Evolutionary conservation across 2,888 invertebrate genomes (phyloP), one percentile per base, ranked within the genome.

Genomic region (Danaus chrysippus): DNA sequence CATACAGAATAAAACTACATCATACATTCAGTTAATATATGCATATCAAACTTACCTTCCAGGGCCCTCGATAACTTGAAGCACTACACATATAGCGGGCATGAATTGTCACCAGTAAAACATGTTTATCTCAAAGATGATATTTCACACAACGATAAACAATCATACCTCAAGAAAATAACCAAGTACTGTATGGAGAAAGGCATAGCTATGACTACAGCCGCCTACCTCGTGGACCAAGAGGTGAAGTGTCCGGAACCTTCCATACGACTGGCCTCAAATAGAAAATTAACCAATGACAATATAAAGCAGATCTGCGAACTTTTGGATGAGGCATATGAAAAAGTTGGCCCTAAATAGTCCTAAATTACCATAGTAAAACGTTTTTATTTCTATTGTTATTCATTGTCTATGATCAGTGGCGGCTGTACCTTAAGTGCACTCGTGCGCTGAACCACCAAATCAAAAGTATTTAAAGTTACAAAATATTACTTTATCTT

Each of bases 201-300:
- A 62, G 94, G 94, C 23, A 86, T 97, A 10, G 96, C 96, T 1
- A 76, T 96, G 52, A 92, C 95, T 0, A 88, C 93, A 1, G 93
- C 96, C 0, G 91, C 93, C 3, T 96, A 96, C 76, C 83, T 97
- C 42, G 88, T 94, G 42, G 90, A 93, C 12, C 87, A 91, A 0
- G 97, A 97, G 76, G 85, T 88, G 10, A 84, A 92, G 55, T 89
- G 93, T 42, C 94, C 94, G 0, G 92, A 93, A 67, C 95, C 96
- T 0, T 95, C 95, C 65, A 93, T 97, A 54, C 91, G 96, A 54
- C 78, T 97, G 49, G 93, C 94, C 0, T 92, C 94, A 0, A 96
- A 94, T 74, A 92, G 92, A 44, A 91, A 93, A 58, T 79, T 96
- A 12, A 92, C 92, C 0, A 85, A 93, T 60, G 86, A 90, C 0